These are phyloP conservation scores for Archocentrus centrarchus DNA, from an alignment of 2,113 vertebrate genomes.

Conservation along the genomic window DNA sequence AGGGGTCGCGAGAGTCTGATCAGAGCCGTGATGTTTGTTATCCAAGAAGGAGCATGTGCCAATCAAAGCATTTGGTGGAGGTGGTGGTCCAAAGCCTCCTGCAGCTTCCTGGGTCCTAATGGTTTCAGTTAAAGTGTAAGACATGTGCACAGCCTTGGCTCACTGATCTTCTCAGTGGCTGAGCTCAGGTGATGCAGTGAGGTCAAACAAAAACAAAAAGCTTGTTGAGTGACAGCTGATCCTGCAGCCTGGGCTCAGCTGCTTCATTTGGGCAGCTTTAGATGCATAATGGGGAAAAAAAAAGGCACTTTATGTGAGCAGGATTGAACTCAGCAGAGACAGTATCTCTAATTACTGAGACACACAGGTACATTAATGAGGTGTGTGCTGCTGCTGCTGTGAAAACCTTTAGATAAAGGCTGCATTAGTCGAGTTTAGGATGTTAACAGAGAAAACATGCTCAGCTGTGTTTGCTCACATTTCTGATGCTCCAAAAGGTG, in stretches of 20 bases:
- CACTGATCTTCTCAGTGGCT: background rate
- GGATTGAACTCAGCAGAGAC: background rate
- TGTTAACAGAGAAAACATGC: background rate
- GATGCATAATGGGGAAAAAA: background rate
- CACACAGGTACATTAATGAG: background rate
- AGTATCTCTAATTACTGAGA: background rate
- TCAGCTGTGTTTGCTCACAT: background rate
- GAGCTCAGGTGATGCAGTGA: background rate
- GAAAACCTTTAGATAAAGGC: background rate
- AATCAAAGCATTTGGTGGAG: background rate
- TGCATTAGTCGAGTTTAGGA: background rate
- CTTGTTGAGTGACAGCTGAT: conserved; percentile 8
- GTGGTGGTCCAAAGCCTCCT: background rate
- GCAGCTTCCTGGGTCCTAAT: background rate
- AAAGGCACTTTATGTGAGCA: background rate
- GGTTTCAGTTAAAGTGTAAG: background rate
- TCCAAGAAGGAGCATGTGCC: background rate
- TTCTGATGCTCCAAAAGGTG: background rate
- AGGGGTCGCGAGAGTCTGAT: conserved; percentile 48
- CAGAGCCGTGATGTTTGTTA: conserved; percentile 4
- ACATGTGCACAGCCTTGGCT: background rate
- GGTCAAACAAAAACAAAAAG: background rate
- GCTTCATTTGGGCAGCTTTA: background rate
- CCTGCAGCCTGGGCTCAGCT: conserved; percentile 4
- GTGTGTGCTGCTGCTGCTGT: background rate